phyloP scores from a whole-genome alignment of 30 jellyfish, hydroid and myxozoan species.

The Chrysaora quinquecirrha region DNA sequence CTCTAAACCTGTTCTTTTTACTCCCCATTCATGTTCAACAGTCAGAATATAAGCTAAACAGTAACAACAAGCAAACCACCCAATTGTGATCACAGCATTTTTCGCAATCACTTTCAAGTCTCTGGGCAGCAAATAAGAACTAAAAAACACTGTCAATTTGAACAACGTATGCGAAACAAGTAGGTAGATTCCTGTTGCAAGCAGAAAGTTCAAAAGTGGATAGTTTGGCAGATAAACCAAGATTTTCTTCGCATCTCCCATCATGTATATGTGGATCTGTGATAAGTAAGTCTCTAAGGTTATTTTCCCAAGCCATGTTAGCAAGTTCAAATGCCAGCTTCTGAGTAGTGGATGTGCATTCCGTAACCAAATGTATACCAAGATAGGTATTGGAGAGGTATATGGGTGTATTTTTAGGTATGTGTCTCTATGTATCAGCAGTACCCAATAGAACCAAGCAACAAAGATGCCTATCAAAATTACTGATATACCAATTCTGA shows the following conservation, averaged over 20 bases:
- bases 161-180: slow-evolving; percentile 70
- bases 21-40: slow-evolving; percentile 61
- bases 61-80: slow-evolving; percentile 76
- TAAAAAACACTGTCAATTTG: slow-evolving; percentile 87
- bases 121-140: slow-evolving; percentile 86
- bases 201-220: slow-evolving; percentile 86
- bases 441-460: slow-evolving; percentile 70
- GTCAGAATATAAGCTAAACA: slow-evolving; percentile 52
- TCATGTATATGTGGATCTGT: slow-evolving; percentile 94
- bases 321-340: slow-evolving; percentile 56
- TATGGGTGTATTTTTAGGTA: slow-evolving; percentile 83
- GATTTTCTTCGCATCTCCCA: slow-evolving; percentile 88
- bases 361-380: slow-evolving; percentile 82
- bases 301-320: slow-evolving; percentile 94
- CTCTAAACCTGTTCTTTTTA: slow-evolving; percentile 79
- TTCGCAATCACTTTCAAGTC: slow-evolving; percentile 75
- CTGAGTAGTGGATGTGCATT: slow-evolving; percentile 87
- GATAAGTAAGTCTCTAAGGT: slow-evolving; percentile 91
- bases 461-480: slow-evolving; percentile 47
- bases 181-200: slow-evolving; percentile 77
- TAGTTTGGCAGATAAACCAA: slow-evolving; percentile 85
- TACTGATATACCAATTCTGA: slow-evolving; percentile 64
- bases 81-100: slow-evolving; percentile 55
- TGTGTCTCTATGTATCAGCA: slow-evolving; percentile 50
- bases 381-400: slow-evolving; percentile 83